phyloP scores from a whole-genome alignment of 1,140 invertebrate genomes.

The Asbolus verrucosus region DNA sequence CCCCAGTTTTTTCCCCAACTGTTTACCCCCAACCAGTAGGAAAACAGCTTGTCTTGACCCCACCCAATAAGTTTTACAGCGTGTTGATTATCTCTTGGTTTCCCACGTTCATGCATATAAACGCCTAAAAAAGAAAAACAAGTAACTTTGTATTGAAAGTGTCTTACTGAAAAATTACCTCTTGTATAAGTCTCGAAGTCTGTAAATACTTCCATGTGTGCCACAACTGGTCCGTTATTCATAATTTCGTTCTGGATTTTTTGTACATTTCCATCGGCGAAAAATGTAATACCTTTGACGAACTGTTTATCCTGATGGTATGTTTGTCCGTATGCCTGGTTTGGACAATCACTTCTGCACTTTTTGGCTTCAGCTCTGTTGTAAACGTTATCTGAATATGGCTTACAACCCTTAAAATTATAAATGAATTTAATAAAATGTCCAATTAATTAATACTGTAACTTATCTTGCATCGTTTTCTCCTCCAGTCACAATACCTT shows the following conservation, averaged over 20 bases:
- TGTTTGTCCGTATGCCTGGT: background rate
- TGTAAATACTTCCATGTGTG: conserved; percentile 85
- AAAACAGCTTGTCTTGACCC: conserved; percentile 81
- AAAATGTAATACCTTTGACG: background rate
- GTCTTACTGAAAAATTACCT: conserved; percentile 69
- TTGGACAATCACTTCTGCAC: background rate
- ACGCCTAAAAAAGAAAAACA: conserved; percentile 63
- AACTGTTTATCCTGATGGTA: background rate
- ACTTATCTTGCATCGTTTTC: too few relatives aligned
- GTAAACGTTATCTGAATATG: too few relatives aligned
- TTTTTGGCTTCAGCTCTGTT: too few relatives aligned
- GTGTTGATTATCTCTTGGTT: conserved; percentile 76
- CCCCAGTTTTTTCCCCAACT: conserved; percentile 94
- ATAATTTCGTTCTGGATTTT: conserved; percentile 85
- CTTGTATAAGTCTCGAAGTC: conserved; percentile 87
- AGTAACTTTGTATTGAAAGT: too few relatives aligned
- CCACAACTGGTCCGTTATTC: conserved; percentile 90
- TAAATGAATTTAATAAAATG: too few relatives aligned
- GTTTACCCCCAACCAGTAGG: conserved; percentile 93
- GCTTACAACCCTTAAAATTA: too few relatives aligned
- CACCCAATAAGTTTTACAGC: conserved; percentile 91
- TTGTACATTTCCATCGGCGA: background rate
- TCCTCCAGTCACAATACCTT: too few relatives aligned
- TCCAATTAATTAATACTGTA: too few relatives aligned
- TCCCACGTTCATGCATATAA: conserved; percentile 69